Conservation (phyloP, 1,140 invertebrate genomes). For the Leptoteleia sp. region DNA sequence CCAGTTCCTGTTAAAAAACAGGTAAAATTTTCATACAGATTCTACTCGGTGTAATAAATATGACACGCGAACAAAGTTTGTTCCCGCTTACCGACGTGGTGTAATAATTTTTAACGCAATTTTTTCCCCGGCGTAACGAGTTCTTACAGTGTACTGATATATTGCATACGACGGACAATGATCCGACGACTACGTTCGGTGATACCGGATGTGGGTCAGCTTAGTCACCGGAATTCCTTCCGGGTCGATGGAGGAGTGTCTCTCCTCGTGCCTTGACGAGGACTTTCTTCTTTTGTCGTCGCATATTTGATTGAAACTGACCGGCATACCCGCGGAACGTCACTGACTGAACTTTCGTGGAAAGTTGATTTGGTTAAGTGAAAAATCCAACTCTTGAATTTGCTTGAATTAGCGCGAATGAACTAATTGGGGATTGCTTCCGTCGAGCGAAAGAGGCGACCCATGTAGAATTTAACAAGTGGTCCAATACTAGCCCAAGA, state of each 20-base stretch:
- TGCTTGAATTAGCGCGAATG: slow-evolving; percentile 32
- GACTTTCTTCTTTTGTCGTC: slow-evolving; percentile 76
- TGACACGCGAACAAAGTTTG: too few relatives aligned
- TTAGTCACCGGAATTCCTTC: slow-evolving; percentile 74
- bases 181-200: slow-evolving; percentile 8
- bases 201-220: slow-evolving; percentile 72
- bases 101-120: too few relatives aligned
- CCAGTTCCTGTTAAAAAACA: too few relatives aligned
- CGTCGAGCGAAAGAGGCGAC: neutral
- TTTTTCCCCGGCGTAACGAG: too few relatives aligned
- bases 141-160: too few relatives aligned
- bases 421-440: slow-evolving; percentile 24
- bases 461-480: too few relatives aligned
- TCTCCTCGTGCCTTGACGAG: slow-evolving; percentile 52
- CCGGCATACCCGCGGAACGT: slow-evolving; percentile 56
- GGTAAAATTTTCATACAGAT: too few relatives aligned
- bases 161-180: slow-evolving; percentile 16
- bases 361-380: slow-evolving; percentile 56
- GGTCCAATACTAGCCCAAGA: too few relatives aligned
- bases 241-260: slow-evolving; percentile 70
- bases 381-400: slow-evolving; percentile 50
- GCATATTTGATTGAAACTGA: slow-evolving; percentile 49
- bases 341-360: slow-evolving; percentile 70
- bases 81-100: too few relatives aligned
- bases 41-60: too few relatives aligned